Percentiles rank a stretch among this genome's conserved stretches.
These are phyloP conservation scores for Gallinago jamesoni DNA, from an alignment of 2,113 vertebrate genomes.

Conservation along the genomic window DNA sequence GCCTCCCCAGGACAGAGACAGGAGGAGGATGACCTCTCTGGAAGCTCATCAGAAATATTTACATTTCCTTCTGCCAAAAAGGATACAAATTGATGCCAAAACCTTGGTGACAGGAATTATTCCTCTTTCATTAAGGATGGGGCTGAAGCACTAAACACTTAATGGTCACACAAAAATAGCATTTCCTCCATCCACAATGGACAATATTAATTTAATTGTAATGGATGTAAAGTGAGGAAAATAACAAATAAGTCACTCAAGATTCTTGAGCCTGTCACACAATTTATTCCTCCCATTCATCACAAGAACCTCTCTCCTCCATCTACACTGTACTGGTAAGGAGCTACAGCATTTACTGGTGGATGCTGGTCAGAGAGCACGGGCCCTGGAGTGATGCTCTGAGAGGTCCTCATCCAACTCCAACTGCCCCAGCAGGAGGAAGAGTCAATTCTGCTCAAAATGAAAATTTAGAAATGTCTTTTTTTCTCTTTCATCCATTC, in stretches of 20 bases:
- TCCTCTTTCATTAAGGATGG: background rate
- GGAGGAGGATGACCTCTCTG: background rate
- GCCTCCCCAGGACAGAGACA: too few species aligned
- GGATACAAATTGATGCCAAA: background rate
- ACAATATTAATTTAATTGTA: background rate
- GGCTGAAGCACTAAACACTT: background rate
- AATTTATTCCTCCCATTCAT: too few species aligned
- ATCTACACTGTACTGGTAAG: background rate
- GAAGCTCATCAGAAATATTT: background rate
- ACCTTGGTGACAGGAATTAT: background rate
- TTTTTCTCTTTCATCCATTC: background rate
- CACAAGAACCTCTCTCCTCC: background rate
- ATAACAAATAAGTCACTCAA: background rate
- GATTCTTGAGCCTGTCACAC: too few species aligned
- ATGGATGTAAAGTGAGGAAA: background rate
- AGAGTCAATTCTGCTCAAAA: background rate
- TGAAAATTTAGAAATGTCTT: background rate
- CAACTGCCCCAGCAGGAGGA: background rate
- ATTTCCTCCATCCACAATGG: background rate
- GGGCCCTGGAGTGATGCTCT: fast-evolving
- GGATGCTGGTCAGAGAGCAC: background rate
- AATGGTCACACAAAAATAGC: background rate
- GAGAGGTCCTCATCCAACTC: background rate
- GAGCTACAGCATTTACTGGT: too few species aligned
- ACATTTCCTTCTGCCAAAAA: background rate